Evolutionary conservation across 2,888 invertebrate genomes (phyloP).

Genomic region (Drosophila sordidula): DNA sequence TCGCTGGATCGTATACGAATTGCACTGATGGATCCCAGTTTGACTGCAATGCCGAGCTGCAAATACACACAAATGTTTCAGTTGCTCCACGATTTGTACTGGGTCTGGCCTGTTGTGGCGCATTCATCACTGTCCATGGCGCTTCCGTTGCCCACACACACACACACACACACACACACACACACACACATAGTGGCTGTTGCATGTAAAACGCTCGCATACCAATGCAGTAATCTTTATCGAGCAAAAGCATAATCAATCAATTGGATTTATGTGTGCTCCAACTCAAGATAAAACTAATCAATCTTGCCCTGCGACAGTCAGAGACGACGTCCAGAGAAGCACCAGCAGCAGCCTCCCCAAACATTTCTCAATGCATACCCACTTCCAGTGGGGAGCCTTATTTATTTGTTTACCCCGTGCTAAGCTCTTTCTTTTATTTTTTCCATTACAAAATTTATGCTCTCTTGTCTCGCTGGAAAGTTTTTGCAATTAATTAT

Average conservation of each 20-base stretch:
- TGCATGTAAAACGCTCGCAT: constrained; percentile 61
- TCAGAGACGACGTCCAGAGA: constrained; percentile 49
- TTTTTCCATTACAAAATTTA: constrained; percentile 32
- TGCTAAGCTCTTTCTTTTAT: constrained; percentile 29
- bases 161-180: constrained; percentile 31
- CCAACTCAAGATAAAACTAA: constrained; percentile 83
- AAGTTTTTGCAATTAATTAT: constrained; percentile 68
- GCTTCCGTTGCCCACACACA: constrained; percentile 61
- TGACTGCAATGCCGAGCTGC: constrained; percentile 20
- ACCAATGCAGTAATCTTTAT: constrained; percentile 76
- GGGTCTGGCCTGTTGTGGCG: constrained; percentile 45
- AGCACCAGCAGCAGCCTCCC: constrained; percentile 13
- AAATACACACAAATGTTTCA: constrained; percentile 38
- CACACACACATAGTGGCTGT: constrained; percentile 21
- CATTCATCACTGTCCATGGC: constrained; percentile 76
- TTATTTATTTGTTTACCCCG: constrained; percentile 54
- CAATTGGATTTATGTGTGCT: constrained; percentile 84
- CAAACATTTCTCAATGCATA: neutral
- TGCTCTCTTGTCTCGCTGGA: constrained; percentile 39
- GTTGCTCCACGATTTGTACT: constrained; percentile 28
- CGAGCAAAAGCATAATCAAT: constrained; percentile 82
- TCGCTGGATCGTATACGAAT: constrained; percentile 59
- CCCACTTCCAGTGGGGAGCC: constrained; percentile 28
- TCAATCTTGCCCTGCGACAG: constrained; percentile 81
- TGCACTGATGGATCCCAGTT: constrained; percentile 44